A percentile compares a stretch with the other conserved stretches of the same genome.
phyloP scores from a whole-genome alignment of 2,888 invertebrate genomes.

The Melipona bicolor region DNA sequence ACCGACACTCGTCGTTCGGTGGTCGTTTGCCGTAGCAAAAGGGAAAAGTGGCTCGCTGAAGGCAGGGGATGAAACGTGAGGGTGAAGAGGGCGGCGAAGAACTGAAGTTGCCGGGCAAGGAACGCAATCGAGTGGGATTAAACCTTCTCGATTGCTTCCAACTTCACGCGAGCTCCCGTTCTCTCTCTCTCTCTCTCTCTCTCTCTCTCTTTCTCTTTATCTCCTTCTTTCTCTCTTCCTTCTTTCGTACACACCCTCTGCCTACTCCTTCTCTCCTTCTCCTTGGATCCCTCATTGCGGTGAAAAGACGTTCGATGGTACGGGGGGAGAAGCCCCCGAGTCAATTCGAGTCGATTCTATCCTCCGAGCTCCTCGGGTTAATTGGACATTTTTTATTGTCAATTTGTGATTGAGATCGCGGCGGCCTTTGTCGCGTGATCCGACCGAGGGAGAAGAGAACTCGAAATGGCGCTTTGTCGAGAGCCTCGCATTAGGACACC shows the following conservation, averaged over 20 bases:
- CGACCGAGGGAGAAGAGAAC: constrained; percentile 53
- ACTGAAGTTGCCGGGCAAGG: constrained; percentile 76
- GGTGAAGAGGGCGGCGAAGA: constrained; percentile 71
- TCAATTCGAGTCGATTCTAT: constrained; percentile 71
- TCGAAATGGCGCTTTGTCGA: constrained; percentile 77
- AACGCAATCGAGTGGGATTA: constrained; percentile 83
- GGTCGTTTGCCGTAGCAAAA: constrained; percentile 67
- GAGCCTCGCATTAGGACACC: constrained; percentile 75
- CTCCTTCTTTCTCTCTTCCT: constrained; percentile 25
- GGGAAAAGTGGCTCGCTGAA: constrained; percentile 72
- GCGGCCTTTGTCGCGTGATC: constrained; percentile 73
- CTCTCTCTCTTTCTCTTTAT: constrained; percentile 44
- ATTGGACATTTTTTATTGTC: constrained; percentile 84
- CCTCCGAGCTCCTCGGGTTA: constrained; percentile 76
- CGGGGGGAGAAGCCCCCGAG: constrained; percentile 33
- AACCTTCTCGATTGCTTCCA: constrained; percentile 83
- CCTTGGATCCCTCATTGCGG: constrained; percentile 57
- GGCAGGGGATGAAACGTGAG: constrained; percentile 66
- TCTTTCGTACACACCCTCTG: constrained; percentile 38
- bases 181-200: constrained; percentile 35
- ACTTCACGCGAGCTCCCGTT: constrained; percentile 79
- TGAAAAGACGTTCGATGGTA: constrained; percentile 67
- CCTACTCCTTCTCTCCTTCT: constrained; percentile 11
- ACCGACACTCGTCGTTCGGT: constrained; percentile 8
- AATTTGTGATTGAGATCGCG: constrained; percentile 83